Evolutionary conservation across 2,113 vertebrate species (phyloP).

Genomic region (Amazona guildingii): DNA sequence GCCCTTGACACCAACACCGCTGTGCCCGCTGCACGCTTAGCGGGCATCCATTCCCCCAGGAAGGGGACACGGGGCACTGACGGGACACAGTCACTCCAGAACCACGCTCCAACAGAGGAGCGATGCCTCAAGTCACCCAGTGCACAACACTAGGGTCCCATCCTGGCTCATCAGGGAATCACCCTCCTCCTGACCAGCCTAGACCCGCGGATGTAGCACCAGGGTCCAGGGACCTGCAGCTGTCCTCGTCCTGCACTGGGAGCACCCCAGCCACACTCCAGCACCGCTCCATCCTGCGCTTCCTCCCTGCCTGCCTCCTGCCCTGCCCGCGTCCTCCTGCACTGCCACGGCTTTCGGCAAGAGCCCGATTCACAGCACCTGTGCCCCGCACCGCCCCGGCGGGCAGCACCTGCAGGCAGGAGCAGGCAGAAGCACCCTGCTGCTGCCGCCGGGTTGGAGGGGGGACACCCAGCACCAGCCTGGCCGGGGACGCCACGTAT

Average conservation of each 20-base stretch:
- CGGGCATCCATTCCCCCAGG: neutral
- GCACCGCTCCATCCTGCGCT: neutral
- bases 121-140: neutral
- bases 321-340: neutral
- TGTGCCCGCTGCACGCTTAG: neutral
- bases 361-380: neutral
- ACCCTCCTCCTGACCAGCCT: neutral
- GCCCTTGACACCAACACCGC: neutral
- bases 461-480: neutral
- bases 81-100: neutral
- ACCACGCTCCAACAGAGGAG: neutral
- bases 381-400: neutral
- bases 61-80: neutral
- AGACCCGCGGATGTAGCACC: conserved; percentile 22
- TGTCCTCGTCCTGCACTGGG: neutral
- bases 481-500: neutral
- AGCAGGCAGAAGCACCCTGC: neutral
- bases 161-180: neutral
- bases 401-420: neutral
- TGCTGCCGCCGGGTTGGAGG: neutral
- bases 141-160: neutral
- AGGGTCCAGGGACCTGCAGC: neutral
- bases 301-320: neutral
- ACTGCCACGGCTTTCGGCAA: neutral
- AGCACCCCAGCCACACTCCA: neutral